Percentiles rank a stretch among this genome's conserved stretches.
These are phyloP conservation scores for Alca torda DNA, from an alignment of 2,797 vertebrate species.

Conservation along the genomic window DNA sequence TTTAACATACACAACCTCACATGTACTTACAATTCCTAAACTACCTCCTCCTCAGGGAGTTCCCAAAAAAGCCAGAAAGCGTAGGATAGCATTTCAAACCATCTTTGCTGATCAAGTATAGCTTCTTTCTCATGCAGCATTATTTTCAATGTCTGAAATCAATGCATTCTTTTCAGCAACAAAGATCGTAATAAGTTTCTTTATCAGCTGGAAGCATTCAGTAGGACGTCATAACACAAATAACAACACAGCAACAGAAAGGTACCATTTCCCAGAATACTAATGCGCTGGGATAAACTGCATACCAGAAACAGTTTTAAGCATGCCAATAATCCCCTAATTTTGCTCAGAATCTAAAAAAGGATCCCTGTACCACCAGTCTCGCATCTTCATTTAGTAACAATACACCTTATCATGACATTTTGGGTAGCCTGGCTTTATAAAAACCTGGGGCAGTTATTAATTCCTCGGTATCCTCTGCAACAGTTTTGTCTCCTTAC, in stretches of 20 bases:
- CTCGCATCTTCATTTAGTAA: background rate
- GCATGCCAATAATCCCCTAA: background rate
- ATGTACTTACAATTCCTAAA: background rate
- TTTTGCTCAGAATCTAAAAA: background rate
- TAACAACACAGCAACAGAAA: background rate
- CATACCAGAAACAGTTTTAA: background rate
- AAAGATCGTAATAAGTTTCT: background rate
- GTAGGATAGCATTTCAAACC: background rate
- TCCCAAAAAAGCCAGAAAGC: accelerated
- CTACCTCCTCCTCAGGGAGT: background rate
- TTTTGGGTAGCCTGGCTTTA: background rate
- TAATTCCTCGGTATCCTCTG: background rate
- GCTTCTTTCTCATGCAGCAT: background rate
- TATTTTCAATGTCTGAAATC: background rate
- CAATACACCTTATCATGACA: background rate
- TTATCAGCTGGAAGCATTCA: background rate
- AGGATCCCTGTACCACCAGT: background rate
- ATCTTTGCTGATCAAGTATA: background rate
- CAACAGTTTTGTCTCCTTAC: background rate
- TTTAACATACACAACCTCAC: background rate
- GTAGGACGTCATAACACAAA: background rate
- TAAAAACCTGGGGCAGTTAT: background rate
- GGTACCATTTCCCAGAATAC: background rate
- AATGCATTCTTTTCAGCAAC: background rate
- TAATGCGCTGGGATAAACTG: background rate